phyloP scores from a whole-genome alignment of 64 coral and sea anemone species.

The Dendrophyllia cribrosa region DNA sequence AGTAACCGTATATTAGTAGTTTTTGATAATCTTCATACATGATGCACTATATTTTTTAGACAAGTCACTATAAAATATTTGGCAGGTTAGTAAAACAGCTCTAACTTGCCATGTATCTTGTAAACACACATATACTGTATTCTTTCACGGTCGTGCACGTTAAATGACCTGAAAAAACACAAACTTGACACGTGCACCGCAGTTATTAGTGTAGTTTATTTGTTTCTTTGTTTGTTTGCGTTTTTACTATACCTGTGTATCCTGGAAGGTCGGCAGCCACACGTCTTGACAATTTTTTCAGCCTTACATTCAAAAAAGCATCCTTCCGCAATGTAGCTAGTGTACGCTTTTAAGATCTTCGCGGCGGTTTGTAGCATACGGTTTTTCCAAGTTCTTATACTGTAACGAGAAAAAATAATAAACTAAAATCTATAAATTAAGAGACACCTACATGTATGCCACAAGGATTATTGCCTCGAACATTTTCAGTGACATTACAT shows the following conservation, averaged over 20 bases:
- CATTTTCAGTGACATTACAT: neutral
- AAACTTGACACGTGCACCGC: no score
- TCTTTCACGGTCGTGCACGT: no score
- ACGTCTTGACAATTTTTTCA: neutral
- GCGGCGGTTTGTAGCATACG: neutral
- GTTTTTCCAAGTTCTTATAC: slow-evolving; percentile 44
- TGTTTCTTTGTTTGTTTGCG: no score
- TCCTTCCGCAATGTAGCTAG: slow-evolving; percentile 12
- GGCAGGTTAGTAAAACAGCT: no score
- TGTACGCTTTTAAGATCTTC: neutral
- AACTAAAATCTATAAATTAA: neutral
- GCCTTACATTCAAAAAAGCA: slow-evolving; percentile 1
- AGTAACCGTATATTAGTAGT: no score
- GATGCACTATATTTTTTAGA: no score
- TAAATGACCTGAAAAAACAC: no score
- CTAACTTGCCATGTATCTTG: no score
- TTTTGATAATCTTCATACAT: no score
- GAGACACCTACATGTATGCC: neutral
- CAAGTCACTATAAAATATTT: no score
- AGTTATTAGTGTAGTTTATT: no score
- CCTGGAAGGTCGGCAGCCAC: neutral
- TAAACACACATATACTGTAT: no score
- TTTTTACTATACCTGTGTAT: slow-evolving; percentile 2
- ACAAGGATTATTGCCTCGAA: slow-evolving; percentile 1
- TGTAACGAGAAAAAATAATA: neutral